phyloP scores from a whole-genome alignment of 2,888 invertebrate genomes.

The Podabrus alpinus region DNA sequence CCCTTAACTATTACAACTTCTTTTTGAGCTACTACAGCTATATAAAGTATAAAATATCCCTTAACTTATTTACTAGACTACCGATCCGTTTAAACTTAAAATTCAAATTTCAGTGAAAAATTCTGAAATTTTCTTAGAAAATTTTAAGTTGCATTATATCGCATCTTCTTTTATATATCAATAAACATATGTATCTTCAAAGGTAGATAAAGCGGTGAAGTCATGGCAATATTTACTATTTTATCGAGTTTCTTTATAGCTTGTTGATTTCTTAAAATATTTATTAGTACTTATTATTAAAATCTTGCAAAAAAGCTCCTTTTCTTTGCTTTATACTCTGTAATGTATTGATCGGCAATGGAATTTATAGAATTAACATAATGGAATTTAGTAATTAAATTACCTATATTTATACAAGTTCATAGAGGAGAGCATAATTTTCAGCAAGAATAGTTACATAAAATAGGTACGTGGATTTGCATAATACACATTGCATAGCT shows the following conservation, averaged over 20 bases:
- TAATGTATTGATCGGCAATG: background rate
- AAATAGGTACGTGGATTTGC: background rate
- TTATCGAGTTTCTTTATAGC: background rate
- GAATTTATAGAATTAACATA: background rate
- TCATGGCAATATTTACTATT: background rate
- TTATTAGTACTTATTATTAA: background rate
- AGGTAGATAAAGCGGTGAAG: background rate
- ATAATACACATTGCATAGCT: background rate
- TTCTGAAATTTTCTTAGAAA: too few relatives aligned
- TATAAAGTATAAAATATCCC: too few relatives aligned
- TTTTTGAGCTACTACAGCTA: too few relatives aligned
- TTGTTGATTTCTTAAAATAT: background rate
- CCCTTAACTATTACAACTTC: too few relatives aligned
- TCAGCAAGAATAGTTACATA: background rate
- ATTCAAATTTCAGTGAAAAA: too few relatives aligned
- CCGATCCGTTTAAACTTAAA: too few relatives aligned
- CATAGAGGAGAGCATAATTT: background rate
- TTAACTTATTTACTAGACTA: too few relatives aligned
- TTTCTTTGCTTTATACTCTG: background rate
- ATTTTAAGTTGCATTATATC: too few relatives aligned
- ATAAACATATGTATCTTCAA: too few relatives aligned
- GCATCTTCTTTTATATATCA: too few relatives aligned
- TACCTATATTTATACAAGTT: background rate
- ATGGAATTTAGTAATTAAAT: background rate
- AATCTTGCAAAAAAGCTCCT: background rate